Percentiles rank a stretch among this genome's conserved stretches.
These are phyloP conservation scores for Lepus townsendii DNA, from an alignment of 2,797 vertebrate species.

Conservation along the genomic window DNA sequence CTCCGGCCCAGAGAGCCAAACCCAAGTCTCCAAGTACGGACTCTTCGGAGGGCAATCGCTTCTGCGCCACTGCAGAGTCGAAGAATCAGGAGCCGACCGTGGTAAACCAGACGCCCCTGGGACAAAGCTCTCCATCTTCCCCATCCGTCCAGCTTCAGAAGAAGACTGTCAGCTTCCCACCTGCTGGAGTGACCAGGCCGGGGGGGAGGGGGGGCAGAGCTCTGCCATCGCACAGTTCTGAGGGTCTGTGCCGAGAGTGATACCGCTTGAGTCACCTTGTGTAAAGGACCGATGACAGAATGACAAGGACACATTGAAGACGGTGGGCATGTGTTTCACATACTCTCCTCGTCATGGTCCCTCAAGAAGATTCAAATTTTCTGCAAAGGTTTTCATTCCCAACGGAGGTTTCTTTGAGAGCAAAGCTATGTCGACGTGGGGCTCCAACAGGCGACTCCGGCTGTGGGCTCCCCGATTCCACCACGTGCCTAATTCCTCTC, in stretches of 20 bases:
- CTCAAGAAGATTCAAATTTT: neutral
- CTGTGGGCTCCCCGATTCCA: neutral
- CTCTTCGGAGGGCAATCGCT: too few relatives aligned
- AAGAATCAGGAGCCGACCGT: too few relatives aligned
- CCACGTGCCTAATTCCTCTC: neutral
- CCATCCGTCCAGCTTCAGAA: neutral
- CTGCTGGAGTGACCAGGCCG: neutral
- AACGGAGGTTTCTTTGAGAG: neutral
- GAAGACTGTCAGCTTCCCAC: neutral
- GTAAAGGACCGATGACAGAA: neutral
- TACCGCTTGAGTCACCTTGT: neutral
- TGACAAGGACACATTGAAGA: neutral
- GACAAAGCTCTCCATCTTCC: too few relatives aligned
- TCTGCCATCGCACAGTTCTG: neutral
- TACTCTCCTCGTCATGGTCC: neutral
- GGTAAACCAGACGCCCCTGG: too few relatives aligned
- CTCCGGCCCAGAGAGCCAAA: too few relatives aligned
- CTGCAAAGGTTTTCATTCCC: neutral
- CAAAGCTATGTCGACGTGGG: neutral
- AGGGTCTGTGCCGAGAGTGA: neutral
- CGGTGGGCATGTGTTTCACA: neutral
- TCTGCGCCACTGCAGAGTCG: too few relatives aligned
- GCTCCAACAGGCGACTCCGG: too few relatives aligned
- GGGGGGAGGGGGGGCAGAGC: neutral
- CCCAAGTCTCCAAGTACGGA: too few relatives aligned